A percentile compares a stretch with the other conserved stretches of the same genome.
Evolutionary conservation across 1,140 invertebrate genomes (phyloP).

Genomic region (Drosophila erecta): DNA sequence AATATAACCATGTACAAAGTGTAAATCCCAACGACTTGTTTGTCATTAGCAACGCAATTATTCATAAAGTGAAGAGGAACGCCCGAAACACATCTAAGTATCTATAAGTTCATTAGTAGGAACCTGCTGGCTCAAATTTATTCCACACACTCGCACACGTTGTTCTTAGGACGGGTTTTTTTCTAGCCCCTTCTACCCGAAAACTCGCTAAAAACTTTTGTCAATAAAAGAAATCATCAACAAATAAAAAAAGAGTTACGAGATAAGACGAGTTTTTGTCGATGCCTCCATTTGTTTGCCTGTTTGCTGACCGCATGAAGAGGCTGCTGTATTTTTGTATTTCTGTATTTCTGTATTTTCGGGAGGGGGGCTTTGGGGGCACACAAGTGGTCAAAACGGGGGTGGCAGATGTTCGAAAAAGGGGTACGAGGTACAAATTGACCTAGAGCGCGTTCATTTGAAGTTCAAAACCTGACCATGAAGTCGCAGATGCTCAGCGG

Average conservation of each 20-base stretch:
- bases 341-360: too few species aligned
- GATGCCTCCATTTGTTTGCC: slow-evolving; percentile 18
- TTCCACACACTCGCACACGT: slow-evolving; percentile 25
- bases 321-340: slow-evolving; percentile 7
- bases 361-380: neutral
- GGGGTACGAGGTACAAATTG: slow-evolving; percentile 11
- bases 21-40: slow-evolving; percentile 2
- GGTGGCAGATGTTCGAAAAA: neutral
- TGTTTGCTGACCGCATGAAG: slow-evolving; percentile 22
- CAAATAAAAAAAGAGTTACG: slow-evolving; percentile 7
- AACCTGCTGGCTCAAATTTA: slow-evolving; percentile 42
- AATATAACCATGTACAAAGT: neutral
- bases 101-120: slow-evolving; percentile 23
- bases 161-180: slow-evolving; percentile 41
- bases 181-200: neutral
- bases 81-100: slow-evolving; percentile 12
- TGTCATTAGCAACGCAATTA: slow-evolving; percentile 35
- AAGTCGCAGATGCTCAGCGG: slow-evolving; percentile 9
- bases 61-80: slow-evolving; percentile 37
- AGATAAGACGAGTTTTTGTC: slow-evolving; percentile 18
- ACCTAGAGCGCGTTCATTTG: slow-evolving; percentile 73
- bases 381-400: neutral
- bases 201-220: slow-evolving; percentile 56
- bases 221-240: slow-evolving; percentile 48
- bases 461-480: slow-evolving; percentile 48